Evolutionary conservation across 2,113 vertebrate genomes (phyloP).

Genomic region (Rutilus rutilus): DNA sequence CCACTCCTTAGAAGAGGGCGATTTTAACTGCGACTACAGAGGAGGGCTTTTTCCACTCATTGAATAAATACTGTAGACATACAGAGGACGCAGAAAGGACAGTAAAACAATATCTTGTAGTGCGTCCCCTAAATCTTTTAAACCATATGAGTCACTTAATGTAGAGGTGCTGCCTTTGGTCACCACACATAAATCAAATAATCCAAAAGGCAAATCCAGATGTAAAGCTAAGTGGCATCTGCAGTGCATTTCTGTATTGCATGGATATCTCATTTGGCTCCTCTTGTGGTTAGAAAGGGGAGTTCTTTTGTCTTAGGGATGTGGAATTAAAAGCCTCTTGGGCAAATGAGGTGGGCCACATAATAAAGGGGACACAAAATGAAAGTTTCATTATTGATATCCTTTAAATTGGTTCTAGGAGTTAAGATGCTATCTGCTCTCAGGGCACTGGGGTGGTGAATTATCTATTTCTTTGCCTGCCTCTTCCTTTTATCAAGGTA

Average conservation of each 20-base stretch:
- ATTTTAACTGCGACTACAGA: background rate
- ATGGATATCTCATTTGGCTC: slow-evolving; percentile 32
- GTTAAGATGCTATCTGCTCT: slow-evolving; percentile 67
- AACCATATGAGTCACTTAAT: slow-evolving; percentile 23
- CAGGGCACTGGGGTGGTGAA: slow-evolving; percentile 54
- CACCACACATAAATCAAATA: background rate
- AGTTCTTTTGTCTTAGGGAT: slow-evolving; percentile 60
- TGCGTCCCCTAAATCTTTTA: slow-evolving; percentile 10
- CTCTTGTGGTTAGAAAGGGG: slow-evolving; percentile 37
- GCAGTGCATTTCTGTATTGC: background rate
- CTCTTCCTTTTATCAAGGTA: slow-evolving; percentile 50
- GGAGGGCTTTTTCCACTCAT: slow-evolving; percentile 10
- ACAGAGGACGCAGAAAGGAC: slow-evolving; percentile 33
- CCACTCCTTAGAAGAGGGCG: slow-evolving; percentile 22
- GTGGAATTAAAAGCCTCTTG: slow-evolving; percentile 64
- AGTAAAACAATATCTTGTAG: slow-evolving; percentile 4
- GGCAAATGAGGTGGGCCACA: slow-evolving; percentile 63
- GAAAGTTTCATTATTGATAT: slow-evolving; percentile 81
- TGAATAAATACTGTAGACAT: slow-evolving; percentile 25
- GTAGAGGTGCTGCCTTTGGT: background rate
- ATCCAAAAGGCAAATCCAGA: background rate
- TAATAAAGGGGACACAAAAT: slow-evolving; percentile 75
- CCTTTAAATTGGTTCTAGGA: slow-evolving; percentile 73
- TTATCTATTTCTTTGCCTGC: slow-evolving; percentile 48
- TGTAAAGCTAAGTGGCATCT: background rate